Base-by-base conservation (phyloP, 2,888 invertebrate species). In the Sinodicranocentrus sp. region DNA sequence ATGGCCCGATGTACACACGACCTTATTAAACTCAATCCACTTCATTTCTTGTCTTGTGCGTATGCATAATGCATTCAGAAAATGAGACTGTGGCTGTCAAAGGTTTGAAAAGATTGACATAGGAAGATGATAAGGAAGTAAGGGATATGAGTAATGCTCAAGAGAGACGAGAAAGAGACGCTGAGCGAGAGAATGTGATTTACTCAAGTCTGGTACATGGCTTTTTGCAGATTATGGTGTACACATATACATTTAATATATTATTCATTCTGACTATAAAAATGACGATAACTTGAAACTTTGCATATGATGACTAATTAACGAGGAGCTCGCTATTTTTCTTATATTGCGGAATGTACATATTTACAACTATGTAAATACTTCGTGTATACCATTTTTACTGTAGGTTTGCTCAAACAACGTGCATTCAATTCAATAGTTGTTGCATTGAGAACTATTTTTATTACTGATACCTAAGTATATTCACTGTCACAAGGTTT, bases 61-160 rank as follows among this genome's bases (percentile, higher is more conserved):
- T 75, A 63, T 75, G 73, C 63, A 75, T 75, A 72, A 63, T 75
- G 15, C 52, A 70, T 52, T 23, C n/a, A 6, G 3, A 52, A 70
- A 52, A 25, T 33, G 21, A 54, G 15, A 54, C 21, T 71, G 39
- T 57, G 43, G 39, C 48, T 43, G 73, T 73, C 73, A 73, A 73
- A 73, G 73, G 73, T 73, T 73, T 73, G 59, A 73, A 54, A 59
- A 73, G 44, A 44, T 73, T 73, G 73, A 39, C 73, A 61, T 73
- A 25, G 73, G 73, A 73, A 61, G 73, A 73, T 61, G 73, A 73
- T 73, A 44, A 73, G 17, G 19, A 61, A 26, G 44, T 54, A 61
- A 19, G 44, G 73, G 28, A 61, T 73, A 72, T 72, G 44, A 59
- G 73, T 61, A 28, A 65, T 75, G 26, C 21, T 61, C 23, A 19